phyloP scores from a whole-genome alignment of 2,888 invertebrate genomes.

The Octodonta nipae region DNA sequence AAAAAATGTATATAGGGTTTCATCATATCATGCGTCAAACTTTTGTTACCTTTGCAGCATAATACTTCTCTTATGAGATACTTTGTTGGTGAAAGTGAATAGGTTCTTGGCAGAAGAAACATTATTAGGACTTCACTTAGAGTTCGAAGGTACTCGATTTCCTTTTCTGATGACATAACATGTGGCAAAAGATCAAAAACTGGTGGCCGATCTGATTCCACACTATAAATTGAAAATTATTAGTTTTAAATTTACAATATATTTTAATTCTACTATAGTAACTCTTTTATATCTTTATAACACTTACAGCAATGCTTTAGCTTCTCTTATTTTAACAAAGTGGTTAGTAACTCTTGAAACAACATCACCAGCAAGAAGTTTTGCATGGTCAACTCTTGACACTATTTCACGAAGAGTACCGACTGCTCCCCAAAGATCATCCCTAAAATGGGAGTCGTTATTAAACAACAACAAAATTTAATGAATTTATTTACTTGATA shows the following conservation, averaged over 20 bases:
- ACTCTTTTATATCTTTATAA: constrained; percentile 3
- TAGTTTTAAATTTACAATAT: neutral
- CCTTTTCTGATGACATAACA: constrained; percentile 57
- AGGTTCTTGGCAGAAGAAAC: constrained; percentile 67
- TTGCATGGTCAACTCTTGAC: constrained; percentile 64
- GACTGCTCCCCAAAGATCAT: constrained; percentile 72
- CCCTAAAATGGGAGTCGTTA: constrained; percentile 46
- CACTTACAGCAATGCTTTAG: constrained; percentile 61
- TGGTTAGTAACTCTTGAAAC: constrained; percentile 69
- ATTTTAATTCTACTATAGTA: constrained; percentile 5
- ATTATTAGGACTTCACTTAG: constrained; percentile 72
- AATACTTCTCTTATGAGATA: constrained; percentile 72
- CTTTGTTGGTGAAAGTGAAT: constrained; percentile 63
- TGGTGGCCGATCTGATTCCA: constrained; percentile 49
- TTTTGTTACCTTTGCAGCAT: constrained; percentile 66
- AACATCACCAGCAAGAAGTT: constrained; percentile 70
- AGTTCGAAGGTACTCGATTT: constrained; percentile 67
- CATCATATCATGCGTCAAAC: too few relatives aligned
- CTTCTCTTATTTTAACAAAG: constrained; percentile 71
- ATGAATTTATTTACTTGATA: constrained; percentile 36
- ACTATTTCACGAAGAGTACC: constrained; percentile 62
- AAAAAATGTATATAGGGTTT: too few relatives aligned
- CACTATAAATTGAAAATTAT: constrained; percentile 32
- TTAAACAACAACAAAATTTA: too few relatives aligned
- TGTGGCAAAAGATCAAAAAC: constrained; percentile 63